Percentiles rank a stretch among this genome's conserved stretches.
These are phyloP conservation scores for Aegotheles bennettii DNA, from an alignment of 2,113 vertebrate species.

Conservation along the genomic window DNA sequence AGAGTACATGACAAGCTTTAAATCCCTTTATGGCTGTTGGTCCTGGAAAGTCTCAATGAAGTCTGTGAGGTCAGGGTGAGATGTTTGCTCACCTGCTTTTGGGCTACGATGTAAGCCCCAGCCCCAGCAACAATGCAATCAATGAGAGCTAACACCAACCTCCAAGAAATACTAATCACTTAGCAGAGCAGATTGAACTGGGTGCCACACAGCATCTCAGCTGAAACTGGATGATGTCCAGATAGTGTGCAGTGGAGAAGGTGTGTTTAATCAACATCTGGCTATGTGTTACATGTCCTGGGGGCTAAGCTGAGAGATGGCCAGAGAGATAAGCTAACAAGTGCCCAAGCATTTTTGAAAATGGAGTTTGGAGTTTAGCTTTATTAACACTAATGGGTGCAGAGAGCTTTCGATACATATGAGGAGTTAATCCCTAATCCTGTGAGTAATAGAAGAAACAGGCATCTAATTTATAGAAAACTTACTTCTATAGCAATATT, in stretches of 20 bases:
- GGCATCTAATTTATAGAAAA: background rate
- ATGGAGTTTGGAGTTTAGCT: background rate
- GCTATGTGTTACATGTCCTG: background rate
- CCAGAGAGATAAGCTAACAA: background rate
- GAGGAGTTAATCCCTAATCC: background rate
- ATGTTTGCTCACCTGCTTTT: background rate
- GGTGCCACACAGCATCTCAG: background rate
- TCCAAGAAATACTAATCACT: background rate
- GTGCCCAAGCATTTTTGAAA: background rate
- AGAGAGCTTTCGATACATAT: background rate
- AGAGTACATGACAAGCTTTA: background rate
- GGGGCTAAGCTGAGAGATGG: background rate
- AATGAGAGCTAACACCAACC: background rate
- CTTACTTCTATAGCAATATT: background rate
- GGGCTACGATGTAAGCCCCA: too few species aligned
- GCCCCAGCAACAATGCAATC: background rate
- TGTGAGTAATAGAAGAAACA: background rate
- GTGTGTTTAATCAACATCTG: background rate
- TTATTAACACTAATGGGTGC: background rate
- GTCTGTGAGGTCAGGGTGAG: background rate
- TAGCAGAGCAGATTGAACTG: background rate
- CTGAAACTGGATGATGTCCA: background rate
- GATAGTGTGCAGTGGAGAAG: background rate
- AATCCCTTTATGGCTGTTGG: background rate
- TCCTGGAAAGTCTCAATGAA: background rate